Percentiles rank a stretch among this genome's conserved stretches.
Conservation (phyloP, 2,888 invertebrate genomes). For the Ellobium chinense region DNA sequence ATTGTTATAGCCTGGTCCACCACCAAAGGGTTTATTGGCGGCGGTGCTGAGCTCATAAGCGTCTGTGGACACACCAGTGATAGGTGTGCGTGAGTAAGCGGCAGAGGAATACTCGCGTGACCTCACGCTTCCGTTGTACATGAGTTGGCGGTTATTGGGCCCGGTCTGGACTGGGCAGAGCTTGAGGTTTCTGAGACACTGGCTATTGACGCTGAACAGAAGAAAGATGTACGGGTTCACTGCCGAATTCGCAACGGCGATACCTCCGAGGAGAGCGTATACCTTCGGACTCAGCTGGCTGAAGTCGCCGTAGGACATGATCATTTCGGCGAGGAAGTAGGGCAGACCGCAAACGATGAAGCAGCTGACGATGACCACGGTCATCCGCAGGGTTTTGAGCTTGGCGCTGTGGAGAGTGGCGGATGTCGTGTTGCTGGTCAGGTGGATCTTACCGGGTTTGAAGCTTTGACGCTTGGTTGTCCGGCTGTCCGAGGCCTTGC, state of each 20-base stretch:
- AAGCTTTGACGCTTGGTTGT: slow-evolving; percentile 59
- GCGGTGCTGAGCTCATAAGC: slow-evolving; percentile 49
- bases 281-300: slow-evolving; percentile 56
- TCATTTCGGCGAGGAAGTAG: slow-evolving; percentile 77
- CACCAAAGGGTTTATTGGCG: not conserved
- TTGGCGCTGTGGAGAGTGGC: slow-evolving; percentile 77
- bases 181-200: slow-evolving; percentile 53
- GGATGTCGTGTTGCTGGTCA: slow-evolving; percentile 72
- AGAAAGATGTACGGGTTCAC: slow-evolving; percentile 77
- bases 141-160: slow-evolving; percentile 52
- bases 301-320: slow-evolving; percentile 74
- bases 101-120: slow-evolving; percentile 54
- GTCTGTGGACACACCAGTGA: slow-evolving; percentile 46
- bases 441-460: slow-evolving; percentile 72
- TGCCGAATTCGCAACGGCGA: slow-evolving; percentile 76
- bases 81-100: slow-evolving; percentile 48
- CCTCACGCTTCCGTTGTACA: slow-evolving; percentile 59
- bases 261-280: slow-evolving; percentile 72
- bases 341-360: slow-evolving; percentile 77
- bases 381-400: slow-evolving; percentile 78
- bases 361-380: slow-evolving; percentile 76
- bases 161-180: slow-evolving; percentile 51
- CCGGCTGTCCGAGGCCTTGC: slow-evolving; percentile 69
- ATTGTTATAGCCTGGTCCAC: not conserved
- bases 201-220: slow-evolving; percentile 71